phyloP scores from a whole-genome alignment of 2,797 vertebrate species.

The Okamejei kenojei region DNA sequence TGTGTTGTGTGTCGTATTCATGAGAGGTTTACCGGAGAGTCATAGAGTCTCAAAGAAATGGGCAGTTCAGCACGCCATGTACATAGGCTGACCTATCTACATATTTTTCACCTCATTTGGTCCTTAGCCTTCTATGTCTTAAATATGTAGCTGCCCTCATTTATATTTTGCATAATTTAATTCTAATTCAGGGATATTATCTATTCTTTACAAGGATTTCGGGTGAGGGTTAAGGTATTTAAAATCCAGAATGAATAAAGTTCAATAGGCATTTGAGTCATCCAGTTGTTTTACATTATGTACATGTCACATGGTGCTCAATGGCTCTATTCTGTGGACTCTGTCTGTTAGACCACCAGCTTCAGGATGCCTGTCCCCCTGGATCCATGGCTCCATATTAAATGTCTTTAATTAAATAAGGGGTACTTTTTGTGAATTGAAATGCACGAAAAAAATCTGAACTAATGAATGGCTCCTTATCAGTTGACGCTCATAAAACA shows the following conservation, averaged over 20 bases:
- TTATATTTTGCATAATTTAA: not conserved
- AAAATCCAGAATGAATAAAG: not conserved
- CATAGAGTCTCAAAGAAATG: too few relatives aligned
- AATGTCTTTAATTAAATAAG: slow-evolving; percentile 26
- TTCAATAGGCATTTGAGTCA: not conserved
- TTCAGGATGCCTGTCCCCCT: not conserved
- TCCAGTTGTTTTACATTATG: not conserved
- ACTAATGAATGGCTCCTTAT: not conserved
- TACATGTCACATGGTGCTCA: not conserved
- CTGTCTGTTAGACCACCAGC: not conserved
- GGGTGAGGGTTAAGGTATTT: not conserved
- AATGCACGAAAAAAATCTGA: not conserved
- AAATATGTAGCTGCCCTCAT: not conserved
- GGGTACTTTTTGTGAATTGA: slow-evolving; percentile 20
- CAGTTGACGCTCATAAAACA: not conserved
- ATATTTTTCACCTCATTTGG: too few relatives aligned
- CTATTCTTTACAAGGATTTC: not conserved
- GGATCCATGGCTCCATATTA: not conserved
- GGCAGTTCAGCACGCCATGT: too few relatives aligned
- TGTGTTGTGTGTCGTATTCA: not conserved
- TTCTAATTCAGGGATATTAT: not conserved
- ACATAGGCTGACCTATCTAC: too few relatives aligned
- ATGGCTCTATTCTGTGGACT: not conserved
- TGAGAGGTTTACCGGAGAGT: not conserved
- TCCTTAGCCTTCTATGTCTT: too few relatives aligned